Evolutionary conservation across 2,113 vertebrate species (phyloP).

Genomic region (Ahaetulla prasina): DNA sequence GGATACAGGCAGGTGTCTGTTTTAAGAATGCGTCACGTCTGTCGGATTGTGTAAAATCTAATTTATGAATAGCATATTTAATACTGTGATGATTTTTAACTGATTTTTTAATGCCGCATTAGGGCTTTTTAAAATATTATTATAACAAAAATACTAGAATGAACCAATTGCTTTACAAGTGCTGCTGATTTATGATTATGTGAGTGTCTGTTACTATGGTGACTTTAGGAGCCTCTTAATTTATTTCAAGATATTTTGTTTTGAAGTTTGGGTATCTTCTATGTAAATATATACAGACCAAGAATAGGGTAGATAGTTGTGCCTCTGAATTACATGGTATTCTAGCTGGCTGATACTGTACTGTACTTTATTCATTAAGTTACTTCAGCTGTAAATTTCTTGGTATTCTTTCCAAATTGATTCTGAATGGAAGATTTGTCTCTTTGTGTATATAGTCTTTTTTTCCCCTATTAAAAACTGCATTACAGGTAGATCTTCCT

Average conservation of each 20-base stretch:
- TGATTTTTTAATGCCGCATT: not conserved
- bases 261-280: not conserved
- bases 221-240: not conserved
- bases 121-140: not conserved
- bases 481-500: not conserved
- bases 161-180: not conserved
- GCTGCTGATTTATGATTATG: not conserved
- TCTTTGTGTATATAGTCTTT: not conserved
- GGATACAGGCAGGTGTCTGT: not conserved
- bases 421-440: not conserved
- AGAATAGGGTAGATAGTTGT: not conserved
- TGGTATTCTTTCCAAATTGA: not conserved
- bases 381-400: not conserved
- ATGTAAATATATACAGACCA: rapidly evolving
- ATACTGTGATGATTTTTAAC: not conserved
- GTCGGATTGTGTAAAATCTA: not conserved
- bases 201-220: not conserved
- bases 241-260: not conserved
- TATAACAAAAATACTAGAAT: not conserved
- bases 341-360: not conserved
- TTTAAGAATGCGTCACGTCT: not conserved
- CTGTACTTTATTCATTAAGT: not conserved
- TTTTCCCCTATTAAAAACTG: not conserved
- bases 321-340: not conserved
- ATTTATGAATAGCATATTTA: not conserved